A percentile compares a stretch with the other conserved stretches of the same genome.
phyloP scores from a whole-genome alignment of 1,140 invertebrate species.

The Thaumatotibia leucotreta region DNA sequence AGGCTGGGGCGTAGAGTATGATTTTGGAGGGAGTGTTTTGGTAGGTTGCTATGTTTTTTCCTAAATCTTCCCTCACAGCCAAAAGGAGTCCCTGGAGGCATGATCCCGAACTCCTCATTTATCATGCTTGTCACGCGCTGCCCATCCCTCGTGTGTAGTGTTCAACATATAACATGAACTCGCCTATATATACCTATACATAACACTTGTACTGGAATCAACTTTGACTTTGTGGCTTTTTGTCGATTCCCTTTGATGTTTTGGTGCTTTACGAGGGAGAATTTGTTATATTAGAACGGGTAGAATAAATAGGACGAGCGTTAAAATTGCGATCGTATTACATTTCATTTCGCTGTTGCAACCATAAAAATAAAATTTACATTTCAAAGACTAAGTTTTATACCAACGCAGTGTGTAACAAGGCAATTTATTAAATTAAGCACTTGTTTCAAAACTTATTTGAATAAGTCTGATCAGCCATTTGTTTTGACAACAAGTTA shows the following conservation, averaged over 20 bases:
- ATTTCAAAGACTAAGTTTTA: background rate
- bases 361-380: background rate
- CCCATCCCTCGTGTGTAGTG: slow-evolving; percentile 66
- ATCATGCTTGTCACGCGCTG: slow-evolving; percentile 71
- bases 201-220: slow-evolving; percentile 8
- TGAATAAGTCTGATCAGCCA: too few relatives aligned
- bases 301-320: too few relatives aligned
- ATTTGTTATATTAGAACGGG: background rate
- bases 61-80: slow-evolving; percentile 35
- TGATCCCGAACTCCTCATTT: slow-evolving; percentile 66
- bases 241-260: slow-evolving; percentile 10
- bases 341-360: too few relatives aligned
- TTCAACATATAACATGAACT: slow-evolving; percentile 41
- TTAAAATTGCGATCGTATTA: too few relatives aligned
- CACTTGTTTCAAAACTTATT: too few relatives aligned
- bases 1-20: slow-evolving; percentile 20
- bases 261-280: background rate
- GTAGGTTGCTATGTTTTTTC: slow-evolving; percentile 43
- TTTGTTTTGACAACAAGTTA: too few relatives aligned
- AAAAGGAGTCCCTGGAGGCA: slow-evolving; percentile 59
- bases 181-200: background rate
- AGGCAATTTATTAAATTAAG: too few relatives aligned
- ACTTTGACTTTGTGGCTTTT: slow-evolving; percentile 9
- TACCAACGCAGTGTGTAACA: too few relatives aligned
- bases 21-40: slow-evolving; percentile 25